Evolutionary conservation across 2,797 vertebrate genomes (phyloP).

Genomic region (Australoheros facetus): DNA sequence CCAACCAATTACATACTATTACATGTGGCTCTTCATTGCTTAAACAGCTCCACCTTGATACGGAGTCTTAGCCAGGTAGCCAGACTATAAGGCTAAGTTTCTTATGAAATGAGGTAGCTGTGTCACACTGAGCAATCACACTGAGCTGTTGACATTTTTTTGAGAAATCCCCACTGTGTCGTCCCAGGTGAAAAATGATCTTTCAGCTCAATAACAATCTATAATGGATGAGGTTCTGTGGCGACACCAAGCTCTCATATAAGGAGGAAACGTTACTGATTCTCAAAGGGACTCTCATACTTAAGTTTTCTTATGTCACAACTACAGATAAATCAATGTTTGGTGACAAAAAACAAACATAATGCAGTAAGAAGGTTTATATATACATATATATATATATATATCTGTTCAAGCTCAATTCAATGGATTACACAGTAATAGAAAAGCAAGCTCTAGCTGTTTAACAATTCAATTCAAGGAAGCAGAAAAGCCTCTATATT

Average conservation of each 20-base stretch:
- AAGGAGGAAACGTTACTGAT: background rate
- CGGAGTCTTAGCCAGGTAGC: slow-evolving; percentile 1
- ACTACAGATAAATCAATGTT: background rate
- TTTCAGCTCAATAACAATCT: slow-evolving; percentile 67
- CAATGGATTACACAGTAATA: background rate
- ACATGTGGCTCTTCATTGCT: background rate
- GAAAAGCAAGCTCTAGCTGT: background rate
- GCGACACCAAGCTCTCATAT: slow-evolving; percentile 19
- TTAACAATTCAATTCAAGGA: background rate
- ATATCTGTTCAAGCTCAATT: background rate
- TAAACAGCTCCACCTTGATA: background rate
- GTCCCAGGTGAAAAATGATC: slow-evolving; percentile 67
- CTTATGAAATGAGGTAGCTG: slow-evolving; percentile 50
- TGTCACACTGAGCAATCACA: slow-evolving; percentile 64
- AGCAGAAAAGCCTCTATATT: background rate
- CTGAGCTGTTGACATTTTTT: slow-evolving; percentile 77
- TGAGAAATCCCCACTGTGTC: slow-evolving; percentile 65
- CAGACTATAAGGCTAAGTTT: slow-evolving; percentile 13
- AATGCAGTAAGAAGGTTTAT: background rate
- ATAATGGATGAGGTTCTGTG: slow-evolving; percentile 63
- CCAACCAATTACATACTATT: background rate
- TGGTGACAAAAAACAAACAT: slow-evolving; percentile 4
- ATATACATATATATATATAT: too few species aligned
- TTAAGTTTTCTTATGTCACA: slow-evolving; percentile 6
- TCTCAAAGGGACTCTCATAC: background rate